phyloP scores from a whole-genome alignment of 1,140 invertebrate species.

The Hylyphantes graminicola region DNA sequence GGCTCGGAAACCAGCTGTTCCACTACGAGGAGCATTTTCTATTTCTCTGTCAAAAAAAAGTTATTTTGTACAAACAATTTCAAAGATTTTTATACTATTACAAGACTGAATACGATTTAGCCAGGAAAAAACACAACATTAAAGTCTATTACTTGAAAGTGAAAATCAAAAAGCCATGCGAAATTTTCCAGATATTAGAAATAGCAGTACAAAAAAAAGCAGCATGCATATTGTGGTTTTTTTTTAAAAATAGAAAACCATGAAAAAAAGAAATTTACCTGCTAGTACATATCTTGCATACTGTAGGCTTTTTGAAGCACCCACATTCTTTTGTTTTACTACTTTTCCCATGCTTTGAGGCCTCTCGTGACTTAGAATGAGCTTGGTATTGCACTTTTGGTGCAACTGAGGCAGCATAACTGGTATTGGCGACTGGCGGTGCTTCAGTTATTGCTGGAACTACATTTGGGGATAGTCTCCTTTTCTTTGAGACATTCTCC shows the following conservation, averaged over 20 bases:
- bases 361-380: constrained; percentile 25
- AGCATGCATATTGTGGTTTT: too few relatives aligned
- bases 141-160: neutral
- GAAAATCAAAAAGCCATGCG: too few relatives aligned
- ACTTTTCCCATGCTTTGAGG: constrained; percentile 30
- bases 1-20: constrained; percentile 89
- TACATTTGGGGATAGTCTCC: neutral
- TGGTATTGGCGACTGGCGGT: neutral
- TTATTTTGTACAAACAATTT: too few relatives aligned
- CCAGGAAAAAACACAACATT: neutral
- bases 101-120: neutral
- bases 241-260: too few relatives aligned
- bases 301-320: constrained; percentile 43
- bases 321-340: constrained; percentile 41
- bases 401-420: constrained; percentile 4
- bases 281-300: constrained; percentile 59
- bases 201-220: too few relatives aligned
- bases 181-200: too few relatives aligned
- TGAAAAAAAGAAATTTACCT: constrained; percentile 19
- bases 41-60: constrained; percentile 68
- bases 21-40: constrained; percentile 79
- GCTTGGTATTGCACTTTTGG: neutral
- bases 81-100: neutral
- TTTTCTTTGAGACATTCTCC: constrained; percentile 45
- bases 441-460: constrained; percentile 5